These are phyloP conservation scores for Chydorus sphaericus DNA, from an alignment of 2,888 invertebrate genomes.

Conservation along the genomic window DNA sequence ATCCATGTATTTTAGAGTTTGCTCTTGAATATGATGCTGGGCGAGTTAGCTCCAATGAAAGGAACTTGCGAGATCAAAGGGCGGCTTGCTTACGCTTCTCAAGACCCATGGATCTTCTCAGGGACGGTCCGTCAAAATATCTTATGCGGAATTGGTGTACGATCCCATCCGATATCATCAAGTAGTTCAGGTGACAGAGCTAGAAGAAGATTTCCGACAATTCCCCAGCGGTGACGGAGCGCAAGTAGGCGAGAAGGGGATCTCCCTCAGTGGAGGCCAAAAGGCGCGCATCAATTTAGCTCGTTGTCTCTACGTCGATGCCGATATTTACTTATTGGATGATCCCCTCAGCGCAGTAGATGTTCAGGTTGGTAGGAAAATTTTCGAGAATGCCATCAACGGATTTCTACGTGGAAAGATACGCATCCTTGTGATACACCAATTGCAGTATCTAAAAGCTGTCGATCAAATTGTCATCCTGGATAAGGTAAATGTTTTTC, in stretches of 20 bases:
- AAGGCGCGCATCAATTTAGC: slow-evolving; percentile 38
- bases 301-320: slow-evolving; percentile 30
- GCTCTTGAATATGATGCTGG: slow-evolving; percentile 28
- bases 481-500: slow-evolving; percentile 35
- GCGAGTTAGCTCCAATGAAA: slow-evolving; percentile 30
- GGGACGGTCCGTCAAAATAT: slow-evolving; percentile 81
- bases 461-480: slow-evolving; percentile 50
- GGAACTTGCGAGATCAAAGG: slow-evolving; percentile 31
- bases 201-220: slow-evolving; percentile 32
- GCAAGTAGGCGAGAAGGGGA: slow-evolving; percentile 37
- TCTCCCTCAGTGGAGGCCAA: slow-evolving; percentile 38
- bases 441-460: slow-evolving; percentile 57
- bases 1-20: slow-evolving; percentile 20
- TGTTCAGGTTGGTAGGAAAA: slow-evolving; percentile 31
- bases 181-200: slow-evolving; percentile 24
- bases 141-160: slow-evolving; percentile 59
- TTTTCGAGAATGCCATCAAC: slow-evolving; percentile 32
- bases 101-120: slow-evolving; percentile 64
- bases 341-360: slow-evolving; percentile 38
- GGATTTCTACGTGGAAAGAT: slow-evolving; percentile 28
- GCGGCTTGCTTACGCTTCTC: slow-evolving; percentile 32
- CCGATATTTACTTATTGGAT: slow-evolving; percentile 35
- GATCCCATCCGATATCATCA: slow-evolving; percentile 30
- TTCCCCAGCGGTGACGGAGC: slow-evolving; percentile 35
- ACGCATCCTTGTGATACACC: slow-evolving; percentile 50